phyloP scores from a whole-genome alignment of 1,140 invertebrate genomes.

The Drosophila santomea region DNA sequence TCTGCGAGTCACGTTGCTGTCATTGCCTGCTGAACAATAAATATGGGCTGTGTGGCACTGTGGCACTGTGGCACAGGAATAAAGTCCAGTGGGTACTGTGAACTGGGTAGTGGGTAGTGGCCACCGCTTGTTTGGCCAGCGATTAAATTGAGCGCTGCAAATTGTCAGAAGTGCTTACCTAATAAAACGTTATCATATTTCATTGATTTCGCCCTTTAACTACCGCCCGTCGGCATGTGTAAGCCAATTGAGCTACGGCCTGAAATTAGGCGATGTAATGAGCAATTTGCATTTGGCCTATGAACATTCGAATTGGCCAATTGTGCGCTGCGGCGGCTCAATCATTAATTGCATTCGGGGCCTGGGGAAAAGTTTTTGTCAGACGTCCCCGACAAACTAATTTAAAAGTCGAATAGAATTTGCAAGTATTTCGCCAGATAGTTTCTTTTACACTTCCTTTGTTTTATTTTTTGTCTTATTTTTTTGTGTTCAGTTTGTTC shows the following conservation, averaged over 20 bases:
- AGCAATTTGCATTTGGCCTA: conserved; percentile 32
- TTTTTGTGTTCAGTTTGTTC: conserved; percentile 2
- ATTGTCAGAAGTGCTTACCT: conserved; percentile 37
- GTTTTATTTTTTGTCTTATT: background rate
- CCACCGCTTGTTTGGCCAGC: conserved; percentile 15
- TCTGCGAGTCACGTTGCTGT: conserved; percentile 65
- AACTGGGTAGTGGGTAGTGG: no score
- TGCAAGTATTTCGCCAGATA: conserved; percentile 55
- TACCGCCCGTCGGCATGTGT: conserved; percentile 24
- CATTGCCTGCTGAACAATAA: conserved; percentile 60
- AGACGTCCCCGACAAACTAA: conserved; percentile 63
- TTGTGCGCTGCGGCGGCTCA: conserved; percentile 31
- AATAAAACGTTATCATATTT: conserved; percentile 52
- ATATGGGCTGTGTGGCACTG: conserved; percentile 27
- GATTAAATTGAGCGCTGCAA: conserved; percentile 43
- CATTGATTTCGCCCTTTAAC: conserved; percentile 58
- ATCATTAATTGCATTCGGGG: conserved; percentile 63
- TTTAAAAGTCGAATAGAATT: conserved; percentile 76
- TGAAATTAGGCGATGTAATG: conserved; percentile 30
- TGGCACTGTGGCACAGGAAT: background rate
- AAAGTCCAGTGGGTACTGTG: background rate
- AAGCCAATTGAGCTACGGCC: conserved; percentile 17
- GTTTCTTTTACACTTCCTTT: conserved; percentile 32
- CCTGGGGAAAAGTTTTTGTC: conserved; percentile 41
- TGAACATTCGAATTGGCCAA: conserved; percentile 9